Conservation (phyloP, 2,888 invertebrate genomes). For the Leptarthrus brevirostris region DNA sequence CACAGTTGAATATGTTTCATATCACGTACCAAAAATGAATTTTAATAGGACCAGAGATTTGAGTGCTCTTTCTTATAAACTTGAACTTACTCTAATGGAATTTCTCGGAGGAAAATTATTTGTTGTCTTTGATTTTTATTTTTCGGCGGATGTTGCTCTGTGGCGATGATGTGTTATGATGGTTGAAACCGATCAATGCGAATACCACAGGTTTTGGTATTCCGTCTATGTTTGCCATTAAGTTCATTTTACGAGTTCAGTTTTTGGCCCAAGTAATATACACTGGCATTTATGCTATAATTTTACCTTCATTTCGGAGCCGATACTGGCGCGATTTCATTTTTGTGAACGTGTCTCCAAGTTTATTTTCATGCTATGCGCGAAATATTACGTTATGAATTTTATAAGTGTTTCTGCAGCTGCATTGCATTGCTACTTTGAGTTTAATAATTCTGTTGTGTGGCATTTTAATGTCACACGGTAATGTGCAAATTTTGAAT, state of each 20-base stretch:
- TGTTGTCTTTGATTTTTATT: slow-evolving; percentile 5
- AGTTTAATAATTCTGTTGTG: slow-evolving; percentile 34
- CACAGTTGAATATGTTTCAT: slow-evolving; percentile 52
- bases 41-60: slow-evolving; percentile 52
- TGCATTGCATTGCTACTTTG: slow-evolving; percentile 14
- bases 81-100: slow-evolving; percentile 51
- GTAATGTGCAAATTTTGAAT: slow-evolving; percentile 54
- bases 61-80: slow-evolving; percentile 43
- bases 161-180: slow-evolving; percentile 40
- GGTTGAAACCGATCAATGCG: slow-evolving; percentile 32
- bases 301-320: slow-evolving; percentile 32
- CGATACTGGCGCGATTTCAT: slow-evolving; percentile 6
- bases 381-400: slow-evolving; percentile 53
- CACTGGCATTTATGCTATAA: slow-evolving; percentile 50
- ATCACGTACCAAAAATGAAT: slow-evolving; percentile 55
- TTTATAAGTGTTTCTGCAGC: slow-evolving; percentile 42
- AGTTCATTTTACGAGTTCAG: slow-evolving; percentile 53
- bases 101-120: slow-evolving; percentile 46
- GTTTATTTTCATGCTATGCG: slow-evolving; percentile 41
- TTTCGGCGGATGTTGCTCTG: slow-evolving; percentile 30
- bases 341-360: not conserved
- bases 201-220: slow-evolving; percentile 45
- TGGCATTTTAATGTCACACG: slow-evolving; percentile 54
- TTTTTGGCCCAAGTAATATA: slow-evolving; percentile 50
- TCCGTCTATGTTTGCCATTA: slow-evolving; percentile 51